These are phyloP conservation scores for Ascidia mentula DNA, from an alignment of 23 tunicate species.

Conservation along the genomic window DNA sequence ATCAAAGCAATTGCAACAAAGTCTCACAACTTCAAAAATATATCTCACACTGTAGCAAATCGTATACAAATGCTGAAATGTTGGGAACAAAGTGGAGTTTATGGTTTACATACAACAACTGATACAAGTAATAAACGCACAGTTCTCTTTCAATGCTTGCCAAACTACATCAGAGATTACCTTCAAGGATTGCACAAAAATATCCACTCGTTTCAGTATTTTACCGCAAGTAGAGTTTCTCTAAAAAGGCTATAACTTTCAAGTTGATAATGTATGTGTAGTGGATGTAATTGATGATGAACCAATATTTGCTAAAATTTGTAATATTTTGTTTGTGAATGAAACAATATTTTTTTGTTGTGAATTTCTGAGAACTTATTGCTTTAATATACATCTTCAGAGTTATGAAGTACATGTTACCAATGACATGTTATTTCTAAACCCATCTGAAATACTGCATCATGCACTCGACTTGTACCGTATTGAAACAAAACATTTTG, in stretches of 20 bases:
- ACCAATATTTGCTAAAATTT: slow-evolving; percentile 3
- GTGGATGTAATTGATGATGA: slow-evolving; percentile 14
- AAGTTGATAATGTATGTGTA: not conserved
- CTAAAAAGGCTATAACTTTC: not conserved
- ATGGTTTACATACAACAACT: not conserved
- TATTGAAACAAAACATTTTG: not conserved
- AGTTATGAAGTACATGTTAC: not conserved
- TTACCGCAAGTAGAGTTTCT: not conserved
- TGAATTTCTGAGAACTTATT: not conserved
- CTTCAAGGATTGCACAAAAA: not conserved
- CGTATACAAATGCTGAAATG: not conserved
- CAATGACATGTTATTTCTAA: not conserved
- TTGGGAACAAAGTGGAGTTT: not conserved
- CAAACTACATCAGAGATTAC: not conserved
- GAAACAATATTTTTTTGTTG: not conserved
- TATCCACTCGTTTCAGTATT: not conserved
- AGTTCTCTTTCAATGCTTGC: not conserved
- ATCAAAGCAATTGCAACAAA: slow-evolving; percentile 10
- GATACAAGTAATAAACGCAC: not conserved
- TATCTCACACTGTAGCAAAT: slow-evolving; percentile 6
- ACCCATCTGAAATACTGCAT: not conserved
- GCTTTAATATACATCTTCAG: not conserved
- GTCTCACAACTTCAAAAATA: slow-evolving; percentile 18
- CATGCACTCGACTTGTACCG: not conserved
- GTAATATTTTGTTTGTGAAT: not conserved